Percentiles rank a stretch among this genome's conserved stretches.
Conservation (phyloP, 2,888 invertebrate genomes). For the Callimorpha dominula region DNA sequence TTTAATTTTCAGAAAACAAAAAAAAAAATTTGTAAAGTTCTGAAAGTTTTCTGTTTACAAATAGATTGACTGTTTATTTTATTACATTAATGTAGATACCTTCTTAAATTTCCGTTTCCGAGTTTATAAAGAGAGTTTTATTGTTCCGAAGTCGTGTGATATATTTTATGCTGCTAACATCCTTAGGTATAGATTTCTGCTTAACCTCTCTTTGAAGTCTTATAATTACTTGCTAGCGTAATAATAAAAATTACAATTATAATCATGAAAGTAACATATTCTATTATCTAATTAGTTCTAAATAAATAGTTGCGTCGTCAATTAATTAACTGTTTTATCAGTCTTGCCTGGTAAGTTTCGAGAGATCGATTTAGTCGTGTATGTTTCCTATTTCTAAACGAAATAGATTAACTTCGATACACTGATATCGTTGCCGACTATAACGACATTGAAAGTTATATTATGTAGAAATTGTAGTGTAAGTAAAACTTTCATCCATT, state of each 20-base stretch:
- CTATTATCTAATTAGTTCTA: constrained; percentile 13
- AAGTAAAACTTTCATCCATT: constrained; percentile 37
- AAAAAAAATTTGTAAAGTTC: too few species aligned
- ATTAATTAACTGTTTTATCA: constrained; percentile 21
- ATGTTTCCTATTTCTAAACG: constrained; percentile 19
- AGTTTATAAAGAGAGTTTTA: neutral
- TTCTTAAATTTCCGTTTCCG: too few species aligned
- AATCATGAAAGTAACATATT: neutral
- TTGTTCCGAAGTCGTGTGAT: too few species aligned
- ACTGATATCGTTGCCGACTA: neutral
- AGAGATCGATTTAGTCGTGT: constrained; percentile 11
- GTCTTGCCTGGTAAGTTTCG: constrained; percentile 6
- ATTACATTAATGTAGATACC: too few species aligned
- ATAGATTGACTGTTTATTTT: too few species aligned
- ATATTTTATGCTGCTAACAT: too few species aligned
- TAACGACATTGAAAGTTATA: constrained; percentile 29
- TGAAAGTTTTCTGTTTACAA: neutral
- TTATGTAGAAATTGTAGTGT: constrained; percentile 26
- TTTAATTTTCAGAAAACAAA: neutral
- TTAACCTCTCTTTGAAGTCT: neutral
- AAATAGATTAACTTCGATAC: constrained; percentile 21
- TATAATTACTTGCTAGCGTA: neutral
- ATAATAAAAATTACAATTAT: neutral
- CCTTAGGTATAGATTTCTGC: too few species aligned
- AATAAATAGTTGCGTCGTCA: neutral